Evolutionary conservation across 92 coral and sea anemone species (phyloP), one percentile per base, ranked within the genome.

Genomic region (Zoanthus solanderi): DNA sequence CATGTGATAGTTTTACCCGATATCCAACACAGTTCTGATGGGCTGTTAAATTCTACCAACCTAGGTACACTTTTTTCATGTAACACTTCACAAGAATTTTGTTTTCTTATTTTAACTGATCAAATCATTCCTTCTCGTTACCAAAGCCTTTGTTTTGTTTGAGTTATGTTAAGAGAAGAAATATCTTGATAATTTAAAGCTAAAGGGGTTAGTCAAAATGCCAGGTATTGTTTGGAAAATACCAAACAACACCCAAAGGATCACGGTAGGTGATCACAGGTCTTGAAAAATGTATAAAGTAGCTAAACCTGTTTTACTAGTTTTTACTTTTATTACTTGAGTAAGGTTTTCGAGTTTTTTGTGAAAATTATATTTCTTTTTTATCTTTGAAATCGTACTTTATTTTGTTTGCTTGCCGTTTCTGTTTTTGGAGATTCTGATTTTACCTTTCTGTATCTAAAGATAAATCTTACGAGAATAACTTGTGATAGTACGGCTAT

Each of bases 391-490:
- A 56, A 56, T 56, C 3, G 0, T 34, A 3, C 0, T 61, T 11
- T 79, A 42, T 30, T 42, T 80, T 11, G n/a, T 37, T 31, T 18
- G 23, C 30, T 15, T 31, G 37, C 57, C 85, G 12, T 73, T 81
- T 81, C 75, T 65, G 5, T 34, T 65, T 23, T 5, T 17, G 75
- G 46, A 65, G 12, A 66, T 50, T 42, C 2, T 28, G 75, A 48
- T 44, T 23, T 63, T 45, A 42, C 46, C 30, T 45, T 61, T n/a
- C 71, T 48, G 53, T 45, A 16, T 44, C 28, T 46, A 65, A 81
- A 81, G 23, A 81, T 81, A 52, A 81, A 63, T 61, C 57, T 57
- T 37, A 61, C 37, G 61, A 63, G 57, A 79, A 80, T 9, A 9
- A 16, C 42, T 16, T 42, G 3, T 17, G 8, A 9, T 61, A n/a